Evolutionary conservation across 1,140 invertebrate species (phyloP).

Genomic region (Tetragnatha versicolor): DNA sequence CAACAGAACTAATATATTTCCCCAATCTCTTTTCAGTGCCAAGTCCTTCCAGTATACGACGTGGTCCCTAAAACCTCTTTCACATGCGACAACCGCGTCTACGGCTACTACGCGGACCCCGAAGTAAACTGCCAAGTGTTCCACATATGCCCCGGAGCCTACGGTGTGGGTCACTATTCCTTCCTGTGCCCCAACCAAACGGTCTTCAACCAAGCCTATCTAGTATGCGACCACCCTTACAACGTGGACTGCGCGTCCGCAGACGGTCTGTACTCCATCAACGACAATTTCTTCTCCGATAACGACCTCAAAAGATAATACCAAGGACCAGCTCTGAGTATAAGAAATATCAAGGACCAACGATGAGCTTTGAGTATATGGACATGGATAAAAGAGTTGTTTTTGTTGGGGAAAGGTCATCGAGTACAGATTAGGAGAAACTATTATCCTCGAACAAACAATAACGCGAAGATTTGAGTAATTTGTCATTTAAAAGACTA

Average conservation of each 20-base stretch:
- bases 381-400: too few species aligned
- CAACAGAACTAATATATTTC: neutral
- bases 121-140: slow-evolving; percentile 73
- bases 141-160: slow-evolving; percentile 71
- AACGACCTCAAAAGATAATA: slow-evolving; percentile 5
- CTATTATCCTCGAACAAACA: too few species aligned
- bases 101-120: slow-evolving; percentile 72
- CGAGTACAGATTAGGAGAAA: too few species aligned
- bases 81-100: slow-evolving; percentile 68
- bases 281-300: slow-evolving; percentile 61
- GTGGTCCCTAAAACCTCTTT: slow-evolving; percentile 61
- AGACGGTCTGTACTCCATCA: slow-evolving; percentile 73
- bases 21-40: slow-evolving; percentile 16
- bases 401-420: too few species aligned
- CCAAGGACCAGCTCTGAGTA: too few species aligned
- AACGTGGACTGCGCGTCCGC: slow-evolving; percentile 80
- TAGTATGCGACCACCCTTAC: slow-evolving; percentile 82
- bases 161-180: slow-evolving; percentile 75
- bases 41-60: slow-evolving; percentile 43
- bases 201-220: slow-evolving; percentile 79
- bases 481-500: too few species aligned
- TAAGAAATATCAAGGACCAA: too few species aligned
- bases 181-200: slow-evolving; percentile 79
- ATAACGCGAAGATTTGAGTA: too few species aligned
- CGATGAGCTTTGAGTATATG: too few species aligned